Evolutionary conservation across 2,888 invertebrate genomes (phyloP).

Genomic region (Chrysotoxum bicinctum): DNA sequence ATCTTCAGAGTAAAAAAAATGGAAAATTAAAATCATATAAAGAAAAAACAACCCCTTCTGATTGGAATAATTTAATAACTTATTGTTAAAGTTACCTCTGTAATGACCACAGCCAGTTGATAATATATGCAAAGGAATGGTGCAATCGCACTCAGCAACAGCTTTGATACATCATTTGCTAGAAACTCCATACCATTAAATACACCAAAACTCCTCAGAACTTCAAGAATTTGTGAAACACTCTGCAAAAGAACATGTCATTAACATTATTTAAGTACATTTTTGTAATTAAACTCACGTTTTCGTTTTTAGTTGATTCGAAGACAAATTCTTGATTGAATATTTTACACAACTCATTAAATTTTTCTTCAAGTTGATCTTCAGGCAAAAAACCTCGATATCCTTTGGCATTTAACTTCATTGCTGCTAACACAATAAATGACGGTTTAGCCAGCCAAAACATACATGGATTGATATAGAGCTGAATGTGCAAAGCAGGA

Average conservation of each 20-base stretch:
- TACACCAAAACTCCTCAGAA: conserved; percentile 77
- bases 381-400: background rate
- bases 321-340: conserved; percentile 86
- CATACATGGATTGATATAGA: conserved; percentile 89
- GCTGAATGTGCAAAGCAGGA: conserved; percentile 87
- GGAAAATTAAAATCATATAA: too few relatives aligned
- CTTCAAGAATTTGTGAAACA: conserved; percentile 81
- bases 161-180: conserved; percentile 79
- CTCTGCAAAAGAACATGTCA: conserved; percentile 77
- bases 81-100: conserved; percentile 81
- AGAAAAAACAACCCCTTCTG: too few relatives aligned
- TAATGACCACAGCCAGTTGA: conserved; percentile 82
- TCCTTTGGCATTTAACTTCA: conserved; percentile 76
- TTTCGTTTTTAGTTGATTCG: conserved; percentile 82
- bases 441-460: conserved; percentile 87
- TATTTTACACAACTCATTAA: conserved; percentile 81
- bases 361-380: conserved; percentile 30
- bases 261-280: background rate
- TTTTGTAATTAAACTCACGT: conserved; percentile 78
- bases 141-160: conserved; percentile 84
- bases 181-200: conserved; percentile 77
- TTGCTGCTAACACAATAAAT: conserved; percentile 82
- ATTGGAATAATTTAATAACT: background rate
- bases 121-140: conserved; percentile 86
- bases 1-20: too few relatives aligned